phyloP scores from a whole-genome alignment of 2,113 vertebrate genomes.

The Rousettus leschenaultii region DNA sequence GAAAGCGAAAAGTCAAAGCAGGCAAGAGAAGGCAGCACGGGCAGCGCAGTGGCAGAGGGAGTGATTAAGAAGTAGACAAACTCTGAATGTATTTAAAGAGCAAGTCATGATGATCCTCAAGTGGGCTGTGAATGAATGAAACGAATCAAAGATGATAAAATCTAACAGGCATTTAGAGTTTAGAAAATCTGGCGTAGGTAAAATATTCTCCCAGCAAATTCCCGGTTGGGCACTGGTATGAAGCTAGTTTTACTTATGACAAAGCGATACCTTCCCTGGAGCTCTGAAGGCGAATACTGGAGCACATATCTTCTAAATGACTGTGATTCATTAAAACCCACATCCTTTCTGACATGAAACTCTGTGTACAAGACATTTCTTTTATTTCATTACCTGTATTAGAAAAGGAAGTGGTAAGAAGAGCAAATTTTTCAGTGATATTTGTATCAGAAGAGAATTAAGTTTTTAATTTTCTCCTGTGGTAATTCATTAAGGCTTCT shows the following conservation, averaged over 20 bases:
- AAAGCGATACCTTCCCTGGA: background rate
- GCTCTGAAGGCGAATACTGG: background rate
- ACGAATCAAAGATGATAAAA: background rate
- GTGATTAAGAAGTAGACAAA: background rate
- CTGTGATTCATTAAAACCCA: background rate
- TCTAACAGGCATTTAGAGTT: background rate
- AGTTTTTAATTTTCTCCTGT: background rate
- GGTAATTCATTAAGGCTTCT: background rate
- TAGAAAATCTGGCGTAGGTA: background rate
- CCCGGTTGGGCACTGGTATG: background rate
- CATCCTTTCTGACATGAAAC: background rate
- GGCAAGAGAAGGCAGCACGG: background rate
- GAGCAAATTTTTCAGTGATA: background rate
- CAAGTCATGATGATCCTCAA: background rate
- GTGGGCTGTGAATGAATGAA: background rate
- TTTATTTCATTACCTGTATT: background rate
- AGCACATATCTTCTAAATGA: background rate
- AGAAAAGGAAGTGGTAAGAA: background rate
- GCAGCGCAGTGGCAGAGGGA: background rate
- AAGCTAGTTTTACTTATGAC: background rate
- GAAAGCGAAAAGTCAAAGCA: background rate
- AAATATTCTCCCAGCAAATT: background rate
- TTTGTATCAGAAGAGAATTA: background rate
- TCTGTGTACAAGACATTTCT: background rate
- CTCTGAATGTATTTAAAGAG: background rate